Evolutionary conservation across 2,797 vertebrate species (phyloP).

Genomic region (Mormyrops attenuatus): DNA sequence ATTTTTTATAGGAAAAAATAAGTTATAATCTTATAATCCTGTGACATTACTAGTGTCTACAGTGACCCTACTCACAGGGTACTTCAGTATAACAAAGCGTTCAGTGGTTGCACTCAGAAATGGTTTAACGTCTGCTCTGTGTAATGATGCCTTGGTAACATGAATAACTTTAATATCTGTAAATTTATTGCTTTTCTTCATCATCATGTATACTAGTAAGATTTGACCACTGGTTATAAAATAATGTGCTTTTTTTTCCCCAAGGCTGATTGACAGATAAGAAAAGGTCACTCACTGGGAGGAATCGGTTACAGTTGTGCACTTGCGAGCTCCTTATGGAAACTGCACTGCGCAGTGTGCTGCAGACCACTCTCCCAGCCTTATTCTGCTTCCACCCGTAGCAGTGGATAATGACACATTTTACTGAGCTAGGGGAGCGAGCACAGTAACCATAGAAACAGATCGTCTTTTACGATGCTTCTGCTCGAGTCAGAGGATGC

Average conservation of each 20-base stretch:
- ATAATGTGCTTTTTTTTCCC: background rate
- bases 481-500: conserved; percentile 48
- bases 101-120: background rate
- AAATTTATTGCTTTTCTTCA: background rate
- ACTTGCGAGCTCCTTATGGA: conserved; percentile 34
- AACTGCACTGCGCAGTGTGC: conserved; percentile 36
- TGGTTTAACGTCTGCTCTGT: background rate
- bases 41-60: background rate
- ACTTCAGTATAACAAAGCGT: conserved; percentile 43
- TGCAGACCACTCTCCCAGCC: conserved; percentile 31
- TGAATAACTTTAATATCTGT: background rate
- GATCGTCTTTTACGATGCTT: conserved; percentile 62
- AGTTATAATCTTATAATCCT: background rate
- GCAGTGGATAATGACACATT: conserved; percentile 74
- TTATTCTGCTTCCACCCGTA: conserved; percentile 55
- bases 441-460: conserved; percentile 72
- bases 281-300: conserved; percentile 32
- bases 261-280: background rate
- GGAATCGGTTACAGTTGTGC: conserved; percentile 48
- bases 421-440: conserved; percentile 61
- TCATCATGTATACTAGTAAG: conserved; percentile 28
- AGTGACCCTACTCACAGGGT: conserved; percentile 50
- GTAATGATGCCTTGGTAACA: background rate
- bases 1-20: background rate
- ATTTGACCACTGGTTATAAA: conserved; percentile 38